Percentiles rank a stretch among this genome's conserved stretches.
Evolutionary conservation across 2,113 vertebrate species (phyloP).

Genomic region (Taurulus bubalis): DNA sequence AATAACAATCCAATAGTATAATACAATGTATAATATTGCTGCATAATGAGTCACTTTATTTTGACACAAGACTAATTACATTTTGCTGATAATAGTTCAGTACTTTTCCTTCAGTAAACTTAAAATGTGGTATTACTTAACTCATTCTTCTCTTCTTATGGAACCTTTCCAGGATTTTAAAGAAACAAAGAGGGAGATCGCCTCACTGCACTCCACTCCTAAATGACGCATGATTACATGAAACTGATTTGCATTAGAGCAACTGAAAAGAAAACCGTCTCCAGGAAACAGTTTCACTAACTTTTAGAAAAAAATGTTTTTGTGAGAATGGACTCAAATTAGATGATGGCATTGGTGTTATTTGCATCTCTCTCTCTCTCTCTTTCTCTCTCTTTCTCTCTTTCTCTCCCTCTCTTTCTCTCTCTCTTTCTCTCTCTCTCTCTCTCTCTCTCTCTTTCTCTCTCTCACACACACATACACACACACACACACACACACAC

Average conservation of each 20-base stretch:
- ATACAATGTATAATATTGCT: neutral
- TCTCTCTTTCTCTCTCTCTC: neutral
- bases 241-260: slow-evolving; percentile 36
- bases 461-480: slow-evolving; percentile 5
- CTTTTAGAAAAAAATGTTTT: neutral
- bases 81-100: neutral
- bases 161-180: neutral
- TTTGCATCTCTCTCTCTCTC: neutral
- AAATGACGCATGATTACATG: neutral
- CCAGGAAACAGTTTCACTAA: neutral
- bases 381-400: neutral
- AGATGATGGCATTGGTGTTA: neutral
- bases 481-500: slow-evolving; percentile 21
- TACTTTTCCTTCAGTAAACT: neutral
- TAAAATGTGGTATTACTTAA: neutral
- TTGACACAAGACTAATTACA: neutral
- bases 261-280: slow-evolving; percentile 27
- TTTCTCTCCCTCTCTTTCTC: neutral
- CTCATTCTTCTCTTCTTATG: neutral
- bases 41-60: neutral
- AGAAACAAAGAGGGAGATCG: neutral
- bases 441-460: neutral
- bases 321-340: neutral
- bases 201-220: neutral
- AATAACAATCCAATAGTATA: neutral